Base-by-base conservation (phyloP, 2,797 vertebrate species). In the Scyliorhinus canicula region DNA sequence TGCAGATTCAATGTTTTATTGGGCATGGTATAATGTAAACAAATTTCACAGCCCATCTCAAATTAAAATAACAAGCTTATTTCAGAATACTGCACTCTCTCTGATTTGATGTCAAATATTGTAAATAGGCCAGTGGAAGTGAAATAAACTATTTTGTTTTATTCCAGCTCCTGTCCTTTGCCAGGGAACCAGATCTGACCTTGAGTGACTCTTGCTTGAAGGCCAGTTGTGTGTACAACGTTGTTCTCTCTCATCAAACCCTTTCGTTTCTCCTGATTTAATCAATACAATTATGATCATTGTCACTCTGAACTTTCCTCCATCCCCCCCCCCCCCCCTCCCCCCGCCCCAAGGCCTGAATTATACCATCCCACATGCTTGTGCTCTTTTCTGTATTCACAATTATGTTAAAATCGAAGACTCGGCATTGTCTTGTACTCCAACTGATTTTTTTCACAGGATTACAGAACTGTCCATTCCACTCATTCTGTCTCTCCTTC, bases 211-310 rank as follows among this genome's bases (percentile, higher is more conserved):
- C 44, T 86, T 86, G 79, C 40, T 82, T 24, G 21, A 82, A 82
- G 5, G 40, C 40, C 79, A 47, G 79, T 82, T 47, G 21, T 79
- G 5, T 40, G n/a, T 82, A 26, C 21, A 40, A 26, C 21, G 40
- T 82, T 82, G 19, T 2, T 47, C 79, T 44, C 40, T 55, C 50
- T 55, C 84, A 86, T 31, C 84, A 86, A 26, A 14, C 7, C 26
- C 28, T 86, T 86, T 52, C 3, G 12, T 35, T 28, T 55, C 50
- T 55, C 52, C 84, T 24, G 44, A 24, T 47, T 40, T 44, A 40
- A 82, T 82, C 44, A 82, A 82, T 82, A 82, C 79, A 82, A 82
- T 82, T 82, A 82, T 47, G 79, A 21, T 82, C 79, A 82, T 47
- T 44, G 40, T 82, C 19, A 82, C 21, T 82, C 40, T 82, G 79